Base-by-base conservation (phyloP, 2,113 vertebrate species). In the Callithrix jacchus region DNA sequence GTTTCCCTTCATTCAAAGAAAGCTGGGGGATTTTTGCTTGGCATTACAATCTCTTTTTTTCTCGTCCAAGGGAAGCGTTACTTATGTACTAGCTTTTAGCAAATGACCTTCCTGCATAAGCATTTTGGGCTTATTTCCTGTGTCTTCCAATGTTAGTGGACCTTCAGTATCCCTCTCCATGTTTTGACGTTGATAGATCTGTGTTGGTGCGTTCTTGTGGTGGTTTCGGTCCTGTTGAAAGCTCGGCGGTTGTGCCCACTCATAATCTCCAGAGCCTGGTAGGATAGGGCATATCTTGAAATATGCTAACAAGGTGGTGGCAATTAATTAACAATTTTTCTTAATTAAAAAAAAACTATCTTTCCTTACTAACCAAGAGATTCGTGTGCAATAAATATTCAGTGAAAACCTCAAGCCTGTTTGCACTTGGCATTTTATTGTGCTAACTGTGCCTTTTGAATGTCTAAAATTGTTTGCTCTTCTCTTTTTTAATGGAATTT, bases 401-500 rank as follows among this genome's bases (percentile, higher is more conserved):
- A 92, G 58, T 88, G 21, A 93, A 73, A 37, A 40, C 68, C 20
- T 54, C 0, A 64, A 35, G 10, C 32, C n/a, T 27, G 0, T 80
- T 88, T 96, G 94, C 0, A 0, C 14, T 93, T 68, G 52, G 64
- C 70, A 93, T 95, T 45, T 97, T 97, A 83, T 94, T 94, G 89
- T 45, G 71, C 42, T 95, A 95, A 88, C 83, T 30, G 30, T 83
- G 91, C 35, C 54, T 49, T 94, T 94, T 86, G 94, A 98, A 82
- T 93, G 42, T 32, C 95, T 37, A 94, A 70, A 85, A 90, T 66
- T 96, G 4, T 97, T 98, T 98, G 35, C 47, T 45, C 47, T 96
- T 98, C 95, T 97, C 94, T 73, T 7, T 97, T 97, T 91, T 97
- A 98, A 96, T 96, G 95, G 92, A 97, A 97, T 98, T 98, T 98